Percentiles rank a stretch among this genome's conserved stretches.
phyloP scores from a whole-genome alignment of 2,888 invertebrate species.

The Melanophora roralis region DNA sequence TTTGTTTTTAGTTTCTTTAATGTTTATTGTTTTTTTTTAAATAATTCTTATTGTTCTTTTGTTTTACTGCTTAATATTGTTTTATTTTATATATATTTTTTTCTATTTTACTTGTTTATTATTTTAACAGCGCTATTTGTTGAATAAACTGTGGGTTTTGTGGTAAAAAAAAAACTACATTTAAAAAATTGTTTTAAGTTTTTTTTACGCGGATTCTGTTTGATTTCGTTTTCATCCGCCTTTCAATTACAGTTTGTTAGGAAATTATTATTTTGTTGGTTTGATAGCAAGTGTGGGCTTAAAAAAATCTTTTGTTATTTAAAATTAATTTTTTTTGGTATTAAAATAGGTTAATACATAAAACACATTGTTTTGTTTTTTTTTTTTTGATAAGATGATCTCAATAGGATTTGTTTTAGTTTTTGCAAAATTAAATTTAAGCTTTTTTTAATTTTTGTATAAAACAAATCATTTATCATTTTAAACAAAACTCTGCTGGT shows the following conservation, averaged over 20 bases:
- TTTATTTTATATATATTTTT: conserved; percentile 6
- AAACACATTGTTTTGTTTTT: background rate
- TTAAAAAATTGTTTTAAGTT: background rate
- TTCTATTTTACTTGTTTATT: conserved; percentile 7
- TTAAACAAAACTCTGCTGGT: background rate
- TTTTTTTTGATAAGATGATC: background rate
- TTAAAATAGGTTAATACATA: conserved; percentile 18
- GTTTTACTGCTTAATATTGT: conserved; percentile 35
- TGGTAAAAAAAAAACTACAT: background rate
- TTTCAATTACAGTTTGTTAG: background rate
- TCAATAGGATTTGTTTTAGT: conserved; percentile 21
- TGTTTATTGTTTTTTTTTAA: conserved; percentile 1
- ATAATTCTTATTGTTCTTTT: conserved; percentile 44
- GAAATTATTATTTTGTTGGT: conserved; percentile 20
- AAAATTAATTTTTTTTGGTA: background rate
- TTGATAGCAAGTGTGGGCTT: conserved; percentile 27
- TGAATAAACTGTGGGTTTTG: conserved; percentile 21
- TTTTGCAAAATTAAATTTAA: background rate
- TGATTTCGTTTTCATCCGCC: background rate
- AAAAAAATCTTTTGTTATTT: background rate
- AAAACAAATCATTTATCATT: background rate
- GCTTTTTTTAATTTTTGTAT: background rate
- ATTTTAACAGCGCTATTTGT: background rate
- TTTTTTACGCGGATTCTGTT: conserved; percentile 38
- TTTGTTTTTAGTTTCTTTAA: background rate